A percentile compares a stretch with the other conserved stretches of the same genome.
Evolutionary conservation across 1,140 invertebrate genomes (phyloP).

Genomic region (Bombus superbus): DNA sequence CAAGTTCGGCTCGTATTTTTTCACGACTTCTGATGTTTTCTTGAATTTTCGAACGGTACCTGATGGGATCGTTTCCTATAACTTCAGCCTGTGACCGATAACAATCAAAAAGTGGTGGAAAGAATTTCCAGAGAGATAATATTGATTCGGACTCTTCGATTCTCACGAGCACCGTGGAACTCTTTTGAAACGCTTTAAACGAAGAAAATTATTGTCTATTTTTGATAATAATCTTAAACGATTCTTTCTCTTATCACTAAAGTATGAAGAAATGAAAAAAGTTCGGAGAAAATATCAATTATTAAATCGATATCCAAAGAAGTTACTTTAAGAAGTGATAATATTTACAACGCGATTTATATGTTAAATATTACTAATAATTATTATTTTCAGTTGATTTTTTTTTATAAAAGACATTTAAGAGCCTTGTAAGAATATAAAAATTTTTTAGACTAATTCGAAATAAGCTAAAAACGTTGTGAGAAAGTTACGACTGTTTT

Average conservation of each 20-base stretch:
- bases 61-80: not conserved
- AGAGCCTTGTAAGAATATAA: not conserved
- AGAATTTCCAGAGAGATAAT: not conserved
- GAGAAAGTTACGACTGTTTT: not conserved
- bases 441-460: not conserved
- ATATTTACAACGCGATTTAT: constrained; percentile 5
- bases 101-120: not conserved
- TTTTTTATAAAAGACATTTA: not conserved
- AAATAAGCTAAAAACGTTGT: not conserved
- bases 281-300: not conserved
- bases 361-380: not conserved
- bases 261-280: not conserved
- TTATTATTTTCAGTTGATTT: not conserved
- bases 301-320: no score
- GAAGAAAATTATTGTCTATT: not conserved
- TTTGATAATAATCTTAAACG: not conserved
- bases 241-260: no score
- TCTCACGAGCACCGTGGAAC: not conserved
- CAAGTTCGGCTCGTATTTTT: constrained; percentile 32
- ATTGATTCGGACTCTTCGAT: not conserved
- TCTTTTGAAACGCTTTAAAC: not conserved
- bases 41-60: not conserved
- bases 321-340: not conserved
- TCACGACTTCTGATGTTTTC: constrained; percentile 11
- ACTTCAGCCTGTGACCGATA: not conserved